phyloP scores from a whole-genome alignment of 2,113 vertebrate species.

The Circaetus cinerascens region DNA sequence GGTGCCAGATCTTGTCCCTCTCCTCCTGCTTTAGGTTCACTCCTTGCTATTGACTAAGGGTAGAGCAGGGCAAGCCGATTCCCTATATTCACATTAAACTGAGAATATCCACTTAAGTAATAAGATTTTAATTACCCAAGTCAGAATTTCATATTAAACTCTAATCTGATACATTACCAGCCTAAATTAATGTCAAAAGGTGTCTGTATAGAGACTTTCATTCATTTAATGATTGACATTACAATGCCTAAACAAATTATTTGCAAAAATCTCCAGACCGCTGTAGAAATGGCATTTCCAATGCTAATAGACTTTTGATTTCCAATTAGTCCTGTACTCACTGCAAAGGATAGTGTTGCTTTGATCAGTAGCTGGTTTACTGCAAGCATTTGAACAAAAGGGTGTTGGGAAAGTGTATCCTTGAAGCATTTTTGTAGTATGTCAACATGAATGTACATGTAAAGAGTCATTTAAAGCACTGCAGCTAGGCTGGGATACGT shows the following conservation, averaged over 20 bases:
- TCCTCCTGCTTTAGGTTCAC: neutral
- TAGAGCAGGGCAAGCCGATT: neutral
- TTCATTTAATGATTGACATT: conserved; percentile 27
- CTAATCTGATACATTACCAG: conserved; percentile 42
- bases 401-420: neutral
- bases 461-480: neutral
- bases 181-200: conserved; percentile 59
- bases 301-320: conserved; percentile 33
- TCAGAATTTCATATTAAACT: conserved; percentile 56
- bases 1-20: neutral
- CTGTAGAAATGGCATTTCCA: conserved; percentile 9
- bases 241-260: conserved; percentile 56
- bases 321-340: conserved; percentile 18
- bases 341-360: neutral
- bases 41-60: neutral
- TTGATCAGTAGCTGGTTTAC: neutral
- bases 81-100: conserved; percentile 16
- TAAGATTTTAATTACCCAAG: conserved; percentile 57
- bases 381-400: neutral
- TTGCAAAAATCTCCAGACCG: conserved; percentile 16
- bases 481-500: neutral
- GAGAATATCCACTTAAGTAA: conserved; percentile 40
- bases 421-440: neutral
- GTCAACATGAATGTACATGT: neutral
- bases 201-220: conserved; percentile 13